Conservation (phyloP, 2,888 invertebrate species). For the Lepidocyrtinus sp. region DNA sequence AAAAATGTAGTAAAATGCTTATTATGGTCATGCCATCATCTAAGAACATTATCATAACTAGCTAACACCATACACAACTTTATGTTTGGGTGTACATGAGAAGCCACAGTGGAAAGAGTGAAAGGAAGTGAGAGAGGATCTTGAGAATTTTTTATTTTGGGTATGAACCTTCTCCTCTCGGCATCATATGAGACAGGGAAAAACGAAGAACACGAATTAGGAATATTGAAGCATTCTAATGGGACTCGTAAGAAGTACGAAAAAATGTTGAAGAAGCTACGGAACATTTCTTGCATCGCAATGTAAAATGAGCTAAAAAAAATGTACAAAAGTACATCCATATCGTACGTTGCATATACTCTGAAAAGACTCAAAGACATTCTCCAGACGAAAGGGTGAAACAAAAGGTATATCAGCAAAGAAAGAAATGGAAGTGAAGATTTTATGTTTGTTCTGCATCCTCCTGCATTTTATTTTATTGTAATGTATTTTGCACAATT, state of each 20-base stretch:
- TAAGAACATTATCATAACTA: conserved; percentile 16
- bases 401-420: no score
- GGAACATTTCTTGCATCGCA: conserved; percentile 47
- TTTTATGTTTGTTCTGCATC: no score
- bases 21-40: conserved; percentile 37
- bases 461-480: no score
- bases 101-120: not conserved
- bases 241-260: conserved; percentile 23
- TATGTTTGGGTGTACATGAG: not conserved
- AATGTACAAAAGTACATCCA: not conserved
- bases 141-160: not conserved
- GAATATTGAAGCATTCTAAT: conserved; percentile 51
- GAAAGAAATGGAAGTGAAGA: no score
- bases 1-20: conserved; percentile 43
- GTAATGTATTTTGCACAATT: no score
- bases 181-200: conserved; percentile 11
- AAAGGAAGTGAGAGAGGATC: not conserved
- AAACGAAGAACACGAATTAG: conserved; percentile 38
- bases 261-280: conserved; percentile 37
- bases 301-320: conserved; percentile 34
- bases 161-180: conserved; percentile 35
- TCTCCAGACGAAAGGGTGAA: no score
- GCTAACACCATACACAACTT: conserved; percentile 6
- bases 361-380: no score
- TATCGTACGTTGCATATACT: no score